A percentile compares a stretch with the other conserved stretches of the same genome.
Evolutionary conservation across 2,888 invertebrate species (phyloP).

Genomic region (Anthophora plumipes): DNA sequence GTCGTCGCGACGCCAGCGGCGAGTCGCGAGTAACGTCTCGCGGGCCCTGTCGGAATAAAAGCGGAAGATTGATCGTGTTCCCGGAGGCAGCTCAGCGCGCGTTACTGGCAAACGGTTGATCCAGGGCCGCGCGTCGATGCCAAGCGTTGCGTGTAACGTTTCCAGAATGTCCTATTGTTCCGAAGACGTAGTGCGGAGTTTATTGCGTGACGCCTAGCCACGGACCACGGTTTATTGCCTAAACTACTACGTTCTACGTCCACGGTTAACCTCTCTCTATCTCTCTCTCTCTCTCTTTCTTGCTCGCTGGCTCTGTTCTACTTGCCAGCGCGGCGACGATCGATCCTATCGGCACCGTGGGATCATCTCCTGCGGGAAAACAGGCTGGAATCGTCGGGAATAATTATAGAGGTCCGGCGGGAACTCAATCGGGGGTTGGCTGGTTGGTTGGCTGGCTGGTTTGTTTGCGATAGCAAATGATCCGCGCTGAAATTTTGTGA

Average conservation of each 20-base stretch:
- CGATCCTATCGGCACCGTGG: conserved; percentile 44
- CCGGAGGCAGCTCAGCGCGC: conserved; percentile 40
- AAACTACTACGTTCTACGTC: conserved; percentile 33
- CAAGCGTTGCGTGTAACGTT: conserved; percentile 69
- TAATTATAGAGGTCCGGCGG: conserved; percentile 41
- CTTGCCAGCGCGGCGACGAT: conserved; percentile 28
- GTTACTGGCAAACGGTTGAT: conserved; percentile 67
- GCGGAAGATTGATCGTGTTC: conserved; percentile 67
- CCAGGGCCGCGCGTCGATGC: conserved; percentile 62
- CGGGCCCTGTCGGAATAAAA: conserved; percentile 62
- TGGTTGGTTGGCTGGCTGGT: conserved; percentile 26
- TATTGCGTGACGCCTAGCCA: conserved; percentile 65
- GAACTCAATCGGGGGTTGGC: conserved; percentile 7
- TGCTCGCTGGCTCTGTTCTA: too few species aligned
- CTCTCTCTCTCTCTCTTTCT: conserved; percentile 30
- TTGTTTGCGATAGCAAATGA: conserved; percentile 41
- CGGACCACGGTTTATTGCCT: conserved; percentile 59
- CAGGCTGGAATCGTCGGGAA: conserved; percentile 45
- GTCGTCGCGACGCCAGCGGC: conserved; percentile 63
- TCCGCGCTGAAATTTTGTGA: conserved; percentile 14
- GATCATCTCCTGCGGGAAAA: conserved; percentile 52
- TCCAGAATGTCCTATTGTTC: conserved; percentile 73
- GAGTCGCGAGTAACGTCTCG: conserved; percentile 60
- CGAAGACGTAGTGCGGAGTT: conserved; percentile 65
- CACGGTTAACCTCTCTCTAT: neutral